Percentiles rank a stretch among this genome's conserved stretches.
phyloP scores from a whole-genome alignment of 1,140 invertebrate genomes.

The Elymnias hypermnestra region DNA sequence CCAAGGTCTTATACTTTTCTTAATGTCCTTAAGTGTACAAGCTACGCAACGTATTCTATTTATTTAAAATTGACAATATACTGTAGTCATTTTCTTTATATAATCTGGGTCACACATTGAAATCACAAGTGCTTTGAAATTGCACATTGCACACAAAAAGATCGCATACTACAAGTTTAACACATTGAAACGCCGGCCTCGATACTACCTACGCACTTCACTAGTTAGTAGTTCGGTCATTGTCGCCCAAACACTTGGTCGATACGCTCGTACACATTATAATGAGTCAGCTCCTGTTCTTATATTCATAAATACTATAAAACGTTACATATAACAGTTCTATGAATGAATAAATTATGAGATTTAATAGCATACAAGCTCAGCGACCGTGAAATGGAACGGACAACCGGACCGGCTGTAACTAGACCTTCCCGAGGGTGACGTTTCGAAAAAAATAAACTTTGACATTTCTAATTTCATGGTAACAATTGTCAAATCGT shows the following conservation, averaged over 20 bases:
- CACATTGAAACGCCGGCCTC: constrained; percentile 54
- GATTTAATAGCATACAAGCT: constrained; percentile 16
- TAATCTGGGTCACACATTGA: constrained; percentile 14
- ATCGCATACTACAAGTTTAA: constrained; percentile 40
- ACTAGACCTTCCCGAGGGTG: constrained; percentile 26
- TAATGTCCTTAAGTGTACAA: neutral
- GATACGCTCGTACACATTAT: constrained; percentile 20
- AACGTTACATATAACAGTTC: constrained; percentile 22
- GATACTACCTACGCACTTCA: constrained; percentile 50
- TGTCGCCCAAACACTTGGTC: constrained; percentile 35
- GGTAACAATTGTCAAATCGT: constrained; percentile 17
- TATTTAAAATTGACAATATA: neutral
- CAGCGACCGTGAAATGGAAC: constrained; percentile 62
- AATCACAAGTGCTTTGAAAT: constrained; percentile 48
- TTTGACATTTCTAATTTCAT: constrained; percentile 53
- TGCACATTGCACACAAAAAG: constrained; percentile 53
- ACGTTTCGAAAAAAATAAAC: constrained; percentile 45
- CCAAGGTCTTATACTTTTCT: neutral
- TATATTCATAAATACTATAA: constrained; percentile 18
- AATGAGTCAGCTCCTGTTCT: constrained; percentile 13
- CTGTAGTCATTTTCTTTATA: no score
- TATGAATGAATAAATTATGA: constrained; percentile 33
- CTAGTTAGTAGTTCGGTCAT: constrained; percentile 45
- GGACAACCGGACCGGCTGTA: constrained; percentile 42
- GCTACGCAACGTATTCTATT: neutral